Evolutionary conservation across 2,797 vertebrate genomes (phyloP).

Genomic region (Cephalopachus bancanus): DNA sequence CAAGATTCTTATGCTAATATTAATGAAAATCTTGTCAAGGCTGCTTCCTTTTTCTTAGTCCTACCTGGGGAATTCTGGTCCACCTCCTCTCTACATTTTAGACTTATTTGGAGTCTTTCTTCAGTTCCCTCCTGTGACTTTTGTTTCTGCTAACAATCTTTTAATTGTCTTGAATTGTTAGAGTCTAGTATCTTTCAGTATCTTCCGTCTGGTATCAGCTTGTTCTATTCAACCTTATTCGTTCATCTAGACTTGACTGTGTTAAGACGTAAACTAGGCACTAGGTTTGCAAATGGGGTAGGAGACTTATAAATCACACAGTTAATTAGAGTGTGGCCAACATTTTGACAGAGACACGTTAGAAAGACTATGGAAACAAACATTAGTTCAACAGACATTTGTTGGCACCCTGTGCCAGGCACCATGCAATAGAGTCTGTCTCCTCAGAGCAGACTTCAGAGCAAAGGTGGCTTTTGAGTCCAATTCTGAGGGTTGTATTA

Average conservation of each 20-base stretch:
- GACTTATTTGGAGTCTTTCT: background rate
- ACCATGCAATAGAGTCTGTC: too few species aligned
- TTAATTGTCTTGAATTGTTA: background rate
- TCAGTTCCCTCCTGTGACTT: background rate
- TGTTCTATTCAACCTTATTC: background rate
- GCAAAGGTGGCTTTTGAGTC: background rate
- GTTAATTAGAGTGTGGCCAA: background rate
- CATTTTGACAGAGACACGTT: background rate
- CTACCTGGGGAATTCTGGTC: background rate
- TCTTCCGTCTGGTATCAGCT: background rate
- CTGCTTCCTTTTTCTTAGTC: background rate
- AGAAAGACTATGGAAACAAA: background rate
- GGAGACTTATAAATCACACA: background rate
- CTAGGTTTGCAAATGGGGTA: background rate
- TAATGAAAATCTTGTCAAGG: background rate
- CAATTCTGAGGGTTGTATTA: background rate
- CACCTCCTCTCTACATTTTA: background rate
- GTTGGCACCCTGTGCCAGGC: background rate
- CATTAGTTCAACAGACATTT: background rate
- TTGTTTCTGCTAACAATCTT: background rate
- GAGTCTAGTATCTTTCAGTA: background rate
- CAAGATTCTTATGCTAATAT: background rate
- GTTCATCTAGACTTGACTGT: background rate
- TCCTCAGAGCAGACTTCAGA: background rate
- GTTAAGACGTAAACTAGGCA: fast-evolving